Base-by-base conservation (phyloP, 2,797 vertebrate species). In the Poeciliopsis paucimaculata region DNA sequence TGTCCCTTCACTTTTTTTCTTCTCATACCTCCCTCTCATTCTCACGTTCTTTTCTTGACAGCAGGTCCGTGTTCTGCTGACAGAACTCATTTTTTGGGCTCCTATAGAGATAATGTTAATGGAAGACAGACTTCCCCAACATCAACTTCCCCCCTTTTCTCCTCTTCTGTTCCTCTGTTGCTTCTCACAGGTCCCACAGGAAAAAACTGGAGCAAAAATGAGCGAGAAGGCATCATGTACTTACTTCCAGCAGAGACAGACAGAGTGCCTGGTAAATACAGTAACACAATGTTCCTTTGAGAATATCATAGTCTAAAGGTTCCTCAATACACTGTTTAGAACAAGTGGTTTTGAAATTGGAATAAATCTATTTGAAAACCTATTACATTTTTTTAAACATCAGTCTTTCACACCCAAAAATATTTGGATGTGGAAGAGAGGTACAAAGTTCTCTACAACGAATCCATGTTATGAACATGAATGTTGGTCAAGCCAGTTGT, bases 101-200 rank as follows among this genome's bases (percentile, higher is more conserved):
- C 89, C 88, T 79, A 85, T 87, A 72, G 92, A 92, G 90, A 88
- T 90, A 89, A 91, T 84, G 84, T 87, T 92, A 93, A 91, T 89
- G 72, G 78, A 75, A 92, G 88, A 90, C 90, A 92, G 91, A 84
- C 80, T 80, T 36, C 18, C 13, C 2, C 60, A 31, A 31, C n/a
- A 1, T 28, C n/a, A 31, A 31, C 60, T 34, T 9, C 31, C 28
- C 31, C 62, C 62, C 31, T 62, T 18, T 60, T 80, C 72, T 76
- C 31, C 77, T 80, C 51, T 53, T 10, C 31, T 39, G 18, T 6
- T 60, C 28, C 28, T 34, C 60, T 66, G 47, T 77, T 51, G 60
- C 77, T 80, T 76, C 53, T 79, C 79, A 76, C 74, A 76, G 72
- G 83, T 85, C 87, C 78, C 86, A 62, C 47, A 77, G 77, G 81